Evolutionary conservation across 2,888 invertebrate genomes (phyloP).

Genomic region (Lysandra coridon): DNA sequence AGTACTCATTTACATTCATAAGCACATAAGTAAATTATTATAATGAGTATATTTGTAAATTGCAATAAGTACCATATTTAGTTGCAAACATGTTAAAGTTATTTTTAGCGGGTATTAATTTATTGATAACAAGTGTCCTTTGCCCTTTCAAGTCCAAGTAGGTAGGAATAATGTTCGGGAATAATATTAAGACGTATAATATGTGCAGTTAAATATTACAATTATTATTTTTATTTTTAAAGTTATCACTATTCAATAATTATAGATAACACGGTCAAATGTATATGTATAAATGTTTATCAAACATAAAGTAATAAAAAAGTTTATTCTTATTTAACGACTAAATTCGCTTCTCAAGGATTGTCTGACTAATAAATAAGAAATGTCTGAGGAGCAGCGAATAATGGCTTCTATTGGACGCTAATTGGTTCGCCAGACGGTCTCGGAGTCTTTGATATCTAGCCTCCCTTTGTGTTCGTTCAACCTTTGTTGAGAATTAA

Average conservation of each 20-base stretch:
- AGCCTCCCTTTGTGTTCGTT: slow-evolving; percentile 41
- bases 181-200: background rate
- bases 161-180: background rate
- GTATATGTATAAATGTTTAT: background rate
- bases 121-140: slow-evolving; percentile 1
- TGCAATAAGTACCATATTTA: background rate
- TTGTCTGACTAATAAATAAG: slow-evolving; percentile 52
- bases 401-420: slow-evolving; percentile 64
- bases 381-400: slow-evolving; percentile 62
- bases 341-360: slow-evolving; percentile 56
- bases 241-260: background rate
- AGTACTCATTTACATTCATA: background rate
- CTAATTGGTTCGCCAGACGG: slow-evolving; percentile 70
- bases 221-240: background rate
- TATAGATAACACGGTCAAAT: background rate
- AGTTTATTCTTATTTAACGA: slow-evolving; percentile 45
- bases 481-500: slow-evolving; percentile 26
- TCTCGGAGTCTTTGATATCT: slow-evolving; percentile 50
- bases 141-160: background rate
- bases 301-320: background rate
- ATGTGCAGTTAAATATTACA: background rate
- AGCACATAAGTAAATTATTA: background rate
- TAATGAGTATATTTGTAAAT: background rate
- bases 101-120: background rate
- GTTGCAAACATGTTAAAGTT: background rate